phyloP scores from a whole-genome alignment of 2,888 invertebrate species.

The Protonemura montana region DNA sequence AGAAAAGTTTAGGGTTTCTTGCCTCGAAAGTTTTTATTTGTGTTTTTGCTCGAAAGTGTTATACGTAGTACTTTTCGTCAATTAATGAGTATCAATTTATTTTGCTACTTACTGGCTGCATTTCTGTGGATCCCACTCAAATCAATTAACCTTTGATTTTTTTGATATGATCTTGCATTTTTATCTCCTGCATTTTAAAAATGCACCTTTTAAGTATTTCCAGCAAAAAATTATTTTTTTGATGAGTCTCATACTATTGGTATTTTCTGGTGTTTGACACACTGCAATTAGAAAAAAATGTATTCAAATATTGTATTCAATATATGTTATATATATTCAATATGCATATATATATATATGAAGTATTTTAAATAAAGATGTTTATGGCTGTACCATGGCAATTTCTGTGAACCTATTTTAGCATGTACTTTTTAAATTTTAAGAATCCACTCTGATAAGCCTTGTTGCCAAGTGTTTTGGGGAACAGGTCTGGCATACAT shows the following conservation, averaged over 20 bases:
- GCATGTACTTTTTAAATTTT: not conserved
- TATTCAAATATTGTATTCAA: not conserved
- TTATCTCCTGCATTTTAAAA: not conserved
- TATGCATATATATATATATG: no score
- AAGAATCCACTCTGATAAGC: not conserved
- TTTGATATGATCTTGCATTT: not conserved
- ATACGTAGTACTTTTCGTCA: not conserved
- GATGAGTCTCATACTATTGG: not conserved
- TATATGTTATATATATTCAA: not conserved
- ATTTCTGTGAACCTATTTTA: not conserved
- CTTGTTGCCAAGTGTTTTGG: not conserved
- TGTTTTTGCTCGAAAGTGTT: not conserved
- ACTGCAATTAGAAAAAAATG: not conserved
- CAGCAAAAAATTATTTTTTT: not conserved
- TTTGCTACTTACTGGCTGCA: not conserved
- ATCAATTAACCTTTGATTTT: not conserved
- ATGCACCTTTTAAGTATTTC: not conserved
- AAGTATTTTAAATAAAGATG: constrained; percentile 12
- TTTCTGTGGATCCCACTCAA: not conserved
- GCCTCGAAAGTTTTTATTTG: not conserved
- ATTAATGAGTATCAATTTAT: not conserved
- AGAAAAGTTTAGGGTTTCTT: not conserved
- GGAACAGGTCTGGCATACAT: not conserved
- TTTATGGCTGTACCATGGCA: constrained; percentile 7
- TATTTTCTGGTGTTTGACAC: not conserved